phyloP scores from a whole-genome alignment of 37 sponge, comb jelly and placozoan genomes.

The Beroe ovata region DNA sequence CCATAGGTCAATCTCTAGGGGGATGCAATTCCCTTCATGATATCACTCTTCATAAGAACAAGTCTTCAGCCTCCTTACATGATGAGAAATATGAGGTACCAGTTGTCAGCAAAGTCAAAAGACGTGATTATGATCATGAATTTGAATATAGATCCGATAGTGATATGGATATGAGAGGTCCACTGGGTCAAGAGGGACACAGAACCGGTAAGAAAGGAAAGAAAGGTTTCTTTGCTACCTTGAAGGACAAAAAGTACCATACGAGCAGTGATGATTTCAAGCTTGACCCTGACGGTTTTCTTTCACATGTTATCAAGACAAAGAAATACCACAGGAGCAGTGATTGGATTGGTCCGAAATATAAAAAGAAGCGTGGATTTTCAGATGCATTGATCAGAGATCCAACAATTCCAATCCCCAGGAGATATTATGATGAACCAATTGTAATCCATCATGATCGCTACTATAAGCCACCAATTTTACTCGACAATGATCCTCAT shows the following conservation, averaged over 20 bases:
- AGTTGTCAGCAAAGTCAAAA: not conserved
- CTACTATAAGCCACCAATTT: not conserved
- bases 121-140: no score
- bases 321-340: conserved; percentile 26
- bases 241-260: conserved; percentile 21
- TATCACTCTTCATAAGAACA: not conserved
- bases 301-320: conserved; percentile 29
- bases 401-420: not conserved
- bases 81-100: not conserved
- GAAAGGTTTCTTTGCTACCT: not conserved
- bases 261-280: conserved; percentile 1
- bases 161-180: no score
- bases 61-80: not conserved
- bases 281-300: conserved; percentile 4
- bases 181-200: no score
- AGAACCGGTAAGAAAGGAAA: not conserved
- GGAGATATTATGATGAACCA: not conserved
- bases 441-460: conserved; percentile 2
- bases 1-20: not conserved
- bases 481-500: conserved; percentile 21
- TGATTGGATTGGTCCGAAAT: conserved; percentile 52
- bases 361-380: conserved; percentile 10
- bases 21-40: not conserved
- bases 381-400: conserved; percentile 43
- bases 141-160: no score